Evolutionary conservation across 2,797 vertebrate genomes (phyloP), one percentile per base, ranked within the genome.

Genomic region (Nothura maculosa): DNA sequence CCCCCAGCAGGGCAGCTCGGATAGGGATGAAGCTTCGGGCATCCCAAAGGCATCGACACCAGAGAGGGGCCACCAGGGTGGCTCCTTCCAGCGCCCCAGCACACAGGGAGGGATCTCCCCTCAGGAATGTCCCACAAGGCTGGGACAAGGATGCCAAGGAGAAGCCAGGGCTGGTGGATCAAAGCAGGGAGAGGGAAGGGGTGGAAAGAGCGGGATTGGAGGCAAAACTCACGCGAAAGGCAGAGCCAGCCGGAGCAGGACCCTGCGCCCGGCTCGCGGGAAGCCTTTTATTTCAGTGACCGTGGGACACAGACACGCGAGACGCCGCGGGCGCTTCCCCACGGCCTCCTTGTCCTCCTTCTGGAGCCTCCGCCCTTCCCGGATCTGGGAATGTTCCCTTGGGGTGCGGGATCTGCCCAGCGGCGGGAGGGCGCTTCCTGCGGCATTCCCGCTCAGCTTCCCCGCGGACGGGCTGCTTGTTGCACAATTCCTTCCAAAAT

Each of bases 401-500:
- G 3, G 5, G 32, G 40, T 36, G 21, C 3, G 3, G 38, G 32
- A 28, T 5, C 2, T 9, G 69, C 52, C 8, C 1, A 69, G 38
- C 28, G 7, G 63, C 19, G 25, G 42, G 20, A 6, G 5, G 74
- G 48, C 2, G 1, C 68, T 60, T 48, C 38, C 24, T 0, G 4
- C 28, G 40, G 57, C 43, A 30, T 28, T 43, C 30, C 84, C 43
- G 48, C n/a, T 27, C 14, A 1, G 84, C 17, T 50, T 43, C 63
- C 16, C 12, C 8, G 5, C 17, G n/a, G 27, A 52, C 14, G 34
- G 20, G 2, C 50, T 50, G 27, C n/a, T 50, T 50, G 5, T 16
- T 14, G 36, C 15, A 5, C 2, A 0, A n/a, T 36, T 10, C 66
- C 58, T 32, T 36, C 75, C 19, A 11, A 63, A 47, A 72, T 15